Base-by-base conservation (phyloP, 1,140 invertebrate genomes). In the Paraescarpia echinospica region DNA sequence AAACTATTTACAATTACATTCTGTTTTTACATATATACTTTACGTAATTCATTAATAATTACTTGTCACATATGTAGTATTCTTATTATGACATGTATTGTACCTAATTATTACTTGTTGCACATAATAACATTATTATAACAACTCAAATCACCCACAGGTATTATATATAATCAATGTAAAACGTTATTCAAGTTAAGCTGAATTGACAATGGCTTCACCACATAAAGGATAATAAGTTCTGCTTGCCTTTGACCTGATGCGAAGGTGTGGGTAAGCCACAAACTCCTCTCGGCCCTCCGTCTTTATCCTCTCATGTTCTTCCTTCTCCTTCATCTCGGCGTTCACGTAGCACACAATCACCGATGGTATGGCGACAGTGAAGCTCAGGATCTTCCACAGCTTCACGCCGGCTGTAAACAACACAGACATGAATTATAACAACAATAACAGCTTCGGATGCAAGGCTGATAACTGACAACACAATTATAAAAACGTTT, bases 331-430 rank as follows among this genome's bases (percentile, higher is more conserved):
- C 33, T 90, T 90, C 89, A 90, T 90, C 33, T 90, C 6, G 8
- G 89, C 18, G 35, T 90, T 90, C 33, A 90, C 89, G n/a, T 90
- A 90, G 35, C 89, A 90, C 89, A 90, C 33, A 35, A 90, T 90
- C 18, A 90, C 89, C 2, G 34, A 34, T 18, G 89, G 89, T 5
- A 90, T 1, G n/a, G 89, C 89, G 18, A 90, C 34, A 2, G 35
- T 34, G 33, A 35, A 34, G 14, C 14, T 31, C 6, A 90, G 89
- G 14, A 34, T 90, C 89, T 90, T 90, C 89, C 89, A 90, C 31
- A 34, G 89, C 89, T 33, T 22, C 89, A 90, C n/a, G 34, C 89
- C 89, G 35, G 34, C 89, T 90, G 89, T 18, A 77, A 77, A 77
- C 59, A 77, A 22, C 59, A 77, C 27, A 41, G 12, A 41, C 41